Percentiles rank a stretch among this genome's conserved stretches.
phyloP scores from a whole-genome alignment of 2,113 vertebrate genomes.

The Balaenoptera acutorostrata region DNA sequence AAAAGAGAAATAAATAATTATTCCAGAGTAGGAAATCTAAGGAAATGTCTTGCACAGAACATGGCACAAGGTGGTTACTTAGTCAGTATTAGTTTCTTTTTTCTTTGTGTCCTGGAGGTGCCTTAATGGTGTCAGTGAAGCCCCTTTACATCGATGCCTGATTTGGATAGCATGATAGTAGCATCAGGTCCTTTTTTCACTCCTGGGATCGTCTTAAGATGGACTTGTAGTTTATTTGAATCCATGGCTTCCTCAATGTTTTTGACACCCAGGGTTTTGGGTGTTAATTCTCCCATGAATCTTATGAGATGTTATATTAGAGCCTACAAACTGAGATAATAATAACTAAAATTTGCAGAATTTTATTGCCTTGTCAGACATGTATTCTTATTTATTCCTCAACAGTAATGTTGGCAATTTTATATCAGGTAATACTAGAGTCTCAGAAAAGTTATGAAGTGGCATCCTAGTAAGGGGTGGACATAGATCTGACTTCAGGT shows the following conservation, averaged over 20 bases:
- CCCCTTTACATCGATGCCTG: not conserved
- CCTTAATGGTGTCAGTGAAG: not conserved
- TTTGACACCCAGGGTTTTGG: not conserved
- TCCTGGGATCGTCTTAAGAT: not conserved
- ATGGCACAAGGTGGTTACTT: not conserved
- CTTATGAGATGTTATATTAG: not conserved
- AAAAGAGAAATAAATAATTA: conserved; percentile 53
- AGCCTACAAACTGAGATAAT: not conserved
- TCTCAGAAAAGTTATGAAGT: not conserved
- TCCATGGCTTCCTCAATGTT: not conserved
- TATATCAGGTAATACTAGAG: not conserved
- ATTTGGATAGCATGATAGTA: not conserved
- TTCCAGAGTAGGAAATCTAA: not conserved
- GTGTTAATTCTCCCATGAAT: not conserved
- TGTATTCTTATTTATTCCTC: not conserved
- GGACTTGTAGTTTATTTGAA: not conserved
- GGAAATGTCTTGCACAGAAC: not conserved
- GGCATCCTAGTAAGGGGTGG: not conserved
- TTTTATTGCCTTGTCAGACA: not conserved
- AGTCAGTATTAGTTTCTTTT: not conserved
- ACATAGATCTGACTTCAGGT: not conserved
- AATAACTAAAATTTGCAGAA: not conserved
- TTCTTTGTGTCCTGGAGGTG: not conserved
- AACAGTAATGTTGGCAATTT: not conserved
- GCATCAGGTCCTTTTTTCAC: not conserved